Evolutionary conservation across 2,797 vertebrate genomes (phyloP).

Genomic region (Phalanger gymnotis): DNA sequence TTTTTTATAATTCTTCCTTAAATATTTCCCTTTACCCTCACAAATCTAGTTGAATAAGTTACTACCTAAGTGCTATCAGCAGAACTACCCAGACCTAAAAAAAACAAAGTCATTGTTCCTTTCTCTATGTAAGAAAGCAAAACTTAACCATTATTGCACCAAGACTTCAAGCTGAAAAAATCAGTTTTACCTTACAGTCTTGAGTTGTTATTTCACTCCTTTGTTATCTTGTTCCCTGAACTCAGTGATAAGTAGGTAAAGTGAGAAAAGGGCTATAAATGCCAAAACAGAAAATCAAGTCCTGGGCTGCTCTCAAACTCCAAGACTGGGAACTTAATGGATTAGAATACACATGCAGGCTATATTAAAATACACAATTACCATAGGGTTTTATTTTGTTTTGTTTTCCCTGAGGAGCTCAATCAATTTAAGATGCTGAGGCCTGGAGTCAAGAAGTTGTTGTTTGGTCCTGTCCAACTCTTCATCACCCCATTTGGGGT

Average conservation of each 20-base stretch:
- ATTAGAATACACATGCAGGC: background rate
- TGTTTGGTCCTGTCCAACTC: background rate
- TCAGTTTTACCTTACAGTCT: background rate
- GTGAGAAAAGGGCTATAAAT: background rate
- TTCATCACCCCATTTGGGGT: background rate
- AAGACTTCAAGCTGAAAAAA: background rate
- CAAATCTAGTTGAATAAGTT: background rate
- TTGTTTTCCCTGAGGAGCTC: background rate
- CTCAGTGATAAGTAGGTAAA: background rate
- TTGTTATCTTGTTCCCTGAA: background rate
- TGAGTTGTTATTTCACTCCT: too few relatives aligned
- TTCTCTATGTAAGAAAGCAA: background rate
- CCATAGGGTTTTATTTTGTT: background rate
- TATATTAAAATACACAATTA: background rate
- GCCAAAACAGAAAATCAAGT: background rate
- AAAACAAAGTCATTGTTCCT: background rate
- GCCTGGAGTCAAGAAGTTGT: background rate
- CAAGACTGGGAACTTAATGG: background rate
- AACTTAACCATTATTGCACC: background rate
- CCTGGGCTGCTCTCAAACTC: background rate
- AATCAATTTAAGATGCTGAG: background rate
- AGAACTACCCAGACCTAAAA: background rate
- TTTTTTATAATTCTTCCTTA: background rate
- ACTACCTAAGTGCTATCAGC: background rate
- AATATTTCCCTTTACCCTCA: background rate